These are phyloP conservation scores for Drosophila longiperda DNA, from an alignment of 2,888 invertebrate genomes.

Conservation along the genomic window DNA sequence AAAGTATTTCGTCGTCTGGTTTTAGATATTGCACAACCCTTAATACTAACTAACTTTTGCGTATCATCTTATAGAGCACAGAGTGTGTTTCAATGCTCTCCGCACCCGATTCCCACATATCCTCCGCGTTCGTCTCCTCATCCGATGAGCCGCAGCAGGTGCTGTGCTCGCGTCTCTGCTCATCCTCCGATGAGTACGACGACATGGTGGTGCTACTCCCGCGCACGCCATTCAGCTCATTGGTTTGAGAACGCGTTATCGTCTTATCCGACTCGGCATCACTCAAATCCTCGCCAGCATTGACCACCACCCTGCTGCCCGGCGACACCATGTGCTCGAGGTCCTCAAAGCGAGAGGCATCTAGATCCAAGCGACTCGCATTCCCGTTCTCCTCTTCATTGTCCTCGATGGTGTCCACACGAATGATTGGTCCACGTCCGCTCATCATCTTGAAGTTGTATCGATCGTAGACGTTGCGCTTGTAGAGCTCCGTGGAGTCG, in stretches of 20 bases:
- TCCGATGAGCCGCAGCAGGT: slow-evolving; percentile 87
- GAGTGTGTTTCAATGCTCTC: slow-evolving; percentile 95
- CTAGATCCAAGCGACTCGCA: slow-evolving; percentile 56
- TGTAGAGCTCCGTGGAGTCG: slow-evolving; percentile 89
- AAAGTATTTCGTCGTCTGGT: slow-evolving; percentile 56
- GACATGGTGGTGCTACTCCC: slow-evolving; percentile 67
- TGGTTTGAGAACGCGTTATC: slow-evolving; percentile 71
- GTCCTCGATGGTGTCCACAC: slow-evolving; percentile 83
- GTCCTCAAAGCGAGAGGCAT: slow-evolving; percentile 76
- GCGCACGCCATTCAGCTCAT: slow-evolving; percentile 51
- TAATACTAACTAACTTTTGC: slow-evolving; percentile 84
- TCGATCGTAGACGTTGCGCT: slow-evolving; percentile 85
- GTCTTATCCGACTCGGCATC: slow-evolving; percentile 82
- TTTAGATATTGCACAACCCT: slow-evolving; percentile 62
- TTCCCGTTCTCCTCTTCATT: slow-evolving; percentile 61
- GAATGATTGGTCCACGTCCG: slow-evolving; percentile 79
- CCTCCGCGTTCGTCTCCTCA: slow-evolving; percentile 90
- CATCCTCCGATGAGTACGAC: slow-evolving; percentile 86
- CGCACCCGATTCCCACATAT: slow-evolving; percentile 93
- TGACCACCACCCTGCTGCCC: slow-evolving; percentile 34
- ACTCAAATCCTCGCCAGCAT: slow-evolving; percentile 63
- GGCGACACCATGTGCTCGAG: slow-evolving; percentile 79
- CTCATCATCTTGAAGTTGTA: slow-evolving; percentile 84
- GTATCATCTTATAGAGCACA: slow-evolving; percentile 92
- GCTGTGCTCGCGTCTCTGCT: slow-evolving; percentile 87